Base-by-base conservation (phyloP, 2,797 vertebrate genomes). In the Danio aesculapii region DNA sequence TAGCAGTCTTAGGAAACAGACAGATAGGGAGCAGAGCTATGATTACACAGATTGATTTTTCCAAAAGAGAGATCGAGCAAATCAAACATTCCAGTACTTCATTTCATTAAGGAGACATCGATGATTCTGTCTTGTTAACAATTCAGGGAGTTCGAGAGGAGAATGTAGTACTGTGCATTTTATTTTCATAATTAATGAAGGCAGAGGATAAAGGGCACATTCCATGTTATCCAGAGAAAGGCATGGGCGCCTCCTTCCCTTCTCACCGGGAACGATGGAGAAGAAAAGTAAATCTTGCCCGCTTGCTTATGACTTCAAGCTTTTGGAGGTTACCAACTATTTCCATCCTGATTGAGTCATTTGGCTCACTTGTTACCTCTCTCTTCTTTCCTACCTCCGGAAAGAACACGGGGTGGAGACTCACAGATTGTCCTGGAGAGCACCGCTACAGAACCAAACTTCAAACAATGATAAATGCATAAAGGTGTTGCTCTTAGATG, bases 291-390 rank as follows among this genome's bases (percentile, higher is more conserved):
- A 61, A 67, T 55, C 52, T 75, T 64, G 55, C 12, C 30, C 52
- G 69, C 19, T 61, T 69, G 59, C 72, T 43, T 79, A 43, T 78
- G 53, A 63, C 69, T 67, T 68, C 43, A 59, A 62, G 59, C 9
- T 63, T 75, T 75, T 47, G 21, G 21, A 74, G 73, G 76, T 61
- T 79, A 79, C 83, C 46, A 68, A 73, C 88, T 84, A 84, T 87
- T 90, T 87, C 84, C 74, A 71, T 17, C 11, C 44, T 86, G 84
- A 88, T 85, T 87, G 80, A 84, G 17, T 63, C 57, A 57, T 84
- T 85, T 88, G 86, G 85, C 67, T 73, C 75, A 30, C 81, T 82
- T 70, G 9, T 52, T 66, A 77, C 67, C 59, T 61, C 61, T 17
- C 71, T 58, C 41, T 53, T 47, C 39, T 49, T 17, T 49, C 10